A percentile compares a stretch with the other conserved stretches of the same genome.
Evolutionary conservation across 2,888 invertebrate species (phyloP).

Genomic region (Campoplex nolae): DNA sequence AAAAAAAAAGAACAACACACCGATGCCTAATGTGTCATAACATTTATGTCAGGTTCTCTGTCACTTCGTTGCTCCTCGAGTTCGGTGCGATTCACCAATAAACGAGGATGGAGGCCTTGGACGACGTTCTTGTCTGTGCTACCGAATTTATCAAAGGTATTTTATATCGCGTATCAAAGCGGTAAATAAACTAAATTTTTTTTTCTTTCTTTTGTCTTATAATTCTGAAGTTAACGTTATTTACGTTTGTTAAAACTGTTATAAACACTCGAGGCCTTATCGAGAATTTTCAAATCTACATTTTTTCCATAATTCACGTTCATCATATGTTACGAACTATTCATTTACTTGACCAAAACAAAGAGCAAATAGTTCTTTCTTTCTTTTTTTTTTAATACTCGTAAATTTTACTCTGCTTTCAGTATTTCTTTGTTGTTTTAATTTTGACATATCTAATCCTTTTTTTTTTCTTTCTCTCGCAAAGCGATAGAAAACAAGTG

Average conservation of each 20-base stretch:
- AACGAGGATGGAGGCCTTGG: conserved; percentile 79
- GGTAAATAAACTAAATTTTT: neutral
- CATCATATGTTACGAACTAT: neutral
- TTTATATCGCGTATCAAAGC: conserved; percentile 14
- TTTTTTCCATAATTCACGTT: neutral
- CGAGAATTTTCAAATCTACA: neutral
- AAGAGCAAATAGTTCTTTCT: neutral
- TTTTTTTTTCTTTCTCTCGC: neutral
- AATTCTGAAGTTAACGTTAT: neutral
- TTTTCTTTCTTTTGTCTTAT: neutral
- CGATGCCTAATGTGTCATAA: conserved; percentile 47
- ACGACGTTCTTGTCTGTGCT: conserved; percentile 78
- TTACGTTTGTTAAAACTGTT: neutral
- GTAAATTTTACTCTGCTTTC: neutral
- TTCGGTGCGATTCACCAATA: conserved; percentile 38
- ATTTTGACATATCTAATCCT: neutral
- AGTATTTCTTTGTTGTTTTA: neutral
- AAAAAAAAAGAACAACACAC: conserved; percentile 1
- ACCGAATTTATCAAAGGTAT: conserved; percentile 83
- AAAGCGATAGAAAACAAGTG: neutral
- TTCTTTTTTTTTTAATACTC: neutral
- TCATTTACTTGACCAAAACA: neutral
- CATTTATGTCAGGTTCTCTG: conserved; percentile 63
- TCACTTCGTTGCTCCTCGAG: conserved; percentile 52
- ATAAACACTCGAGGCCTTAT: neutral